Evolutionary conservation across 2,888 invertebrate genomes (phyloP).

Genomic region (Epirrhoe alternata): DNA sequence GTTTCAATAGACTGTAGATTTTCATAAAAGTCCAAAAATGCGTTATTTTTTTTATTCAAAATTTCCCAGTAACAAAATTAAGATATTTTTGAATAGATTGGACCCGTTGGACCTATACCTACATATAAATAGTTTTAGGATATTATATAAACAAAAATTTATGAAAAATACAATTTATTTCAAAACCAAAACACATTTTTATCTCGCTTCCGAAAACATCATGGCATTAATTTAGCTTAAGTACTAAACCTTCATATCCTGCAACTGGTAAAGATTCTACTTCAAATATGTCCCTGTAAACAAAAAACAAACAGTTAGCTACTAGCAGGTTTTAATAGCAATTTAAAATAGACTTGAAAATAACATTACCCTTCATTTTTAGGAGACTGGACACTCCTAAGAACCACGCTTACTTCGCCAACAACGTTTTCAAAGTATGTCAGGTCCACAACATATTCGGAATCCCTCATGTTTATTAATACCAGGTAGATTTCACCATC

Average conservation of each 20-base stretch:
- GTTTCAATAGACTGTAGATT: too few relatives aligned
- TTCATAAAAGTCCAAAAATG: too few relatives aligned
- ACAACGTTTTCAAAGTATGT: conserved; percentile 72
- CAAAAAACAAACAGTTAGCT: conserved; percentile 14
- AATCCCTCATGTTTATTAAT: conserved; percentile 80
- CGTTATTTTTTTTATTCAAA: too few relatives aligned
- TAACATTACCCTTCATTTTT: conserved; percentile 63
- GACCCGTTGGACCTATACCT: too few relatives aligned
- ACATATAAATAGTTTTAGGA: too few relatives aligned
- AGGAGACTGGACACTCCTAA: conserved; percentile 65
- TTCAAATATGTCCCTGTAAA: conserved; percentile 64
- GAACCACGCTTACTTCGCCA: conserved; percentile 78
- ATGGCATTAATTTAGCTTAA: conserved; percentile 47
- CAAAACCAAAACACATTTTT: neutral
- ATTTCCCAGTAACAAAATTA: too few relatives aligned
- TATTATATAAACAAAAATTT: neutral
- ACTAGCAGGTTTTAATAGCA: too few relatives aligned
- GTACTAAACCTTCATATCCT: conserved; percentile 72
- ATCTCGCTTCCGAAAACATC: neutral
- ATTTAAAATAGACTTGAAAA: neutral
- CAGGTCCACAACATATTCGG: conserved; percentile 61
- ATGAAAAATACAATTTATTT: conserved; percentile 1
- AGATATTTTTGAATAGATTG: too few relatives aligned
- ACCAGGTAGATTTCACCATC: conserved; percentile 67
- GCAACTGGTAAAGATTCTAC: conserved; percentile 62